Conservation (phyloP, 1,140 invertebrate genomes). For the Diorhabda elongata region DNA sequence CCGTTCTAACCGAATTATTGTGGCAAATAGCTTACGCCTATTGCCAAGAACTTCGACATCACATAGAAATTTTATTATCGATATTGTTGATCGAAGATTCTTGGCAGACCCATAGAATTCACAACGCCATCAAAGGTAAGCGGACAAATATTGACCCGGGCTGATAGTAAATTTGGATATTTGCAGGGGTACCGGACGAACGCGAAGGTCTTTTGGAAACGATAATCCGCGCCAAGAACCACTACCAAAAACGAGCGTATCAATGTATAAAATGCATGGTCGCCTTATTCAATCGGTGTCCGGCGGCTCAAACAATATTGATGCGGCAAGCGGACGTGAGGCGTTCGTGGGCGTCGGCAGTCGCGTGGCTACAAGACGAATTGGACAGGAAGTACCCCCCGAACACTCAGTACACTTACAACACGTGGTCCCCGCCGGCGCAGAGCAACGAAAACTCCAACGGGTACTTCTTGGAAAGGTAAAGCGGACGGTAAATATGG, state of each 20-base stretch:
- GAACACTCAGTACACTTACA: slow-evolving; percentile 71
- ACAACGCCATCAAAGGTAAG: slow-evolving; percentile 65
- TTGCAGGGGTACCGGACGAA: slow-evolving; percentile 75
- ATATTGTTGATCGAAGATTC: slow-evolving; percentile 90
- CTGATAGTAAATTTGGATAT: background rate
- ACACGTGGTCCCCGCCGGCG: slow-evolving; percentile 88
- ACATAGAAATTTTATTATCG: slow-evolving; percentile 83
- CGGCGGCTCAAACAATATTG: slow-evolving; percentile 68
- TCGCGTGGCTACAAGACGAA: slow-evolving; percentile 94
- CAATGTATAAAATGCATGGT: slow-evolving; percentile 96
- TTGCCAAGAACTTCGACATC: slow-evolving; percentile 88
- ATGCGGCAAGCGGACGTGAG: slow-evolving; percentile 72
- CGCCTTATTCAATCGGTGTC: slow-evolving; percentile 80
- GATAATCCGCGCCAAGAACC: slow-evolving; percentile 84
- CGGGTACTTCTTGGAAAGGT: slow-evolving; percentile 87
- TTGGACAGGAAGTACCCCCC: slow-evolving; percentile 58
- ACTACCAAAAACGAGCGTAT: slow-evolving; percentile 95
- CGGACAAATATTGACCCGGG: background rate
- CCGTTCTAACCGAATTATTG: slow-evolving; percentile 82
- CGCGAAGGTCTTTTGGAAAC: slow-evolving; percentile 91
- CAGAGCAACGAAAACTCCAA: slow-evolving; percentile 93
- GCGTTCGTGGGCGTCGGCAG: slow-evolving; percentile 81
- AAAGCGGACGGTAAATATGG: background rate
- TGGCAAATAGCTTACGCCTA: slow-evolving; percentile 95
- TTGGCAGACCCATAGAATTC: slow-evolving; percentile 90